Evolutionary conservation across 2,888 invertebrate genomes (phyloP), one percentile per base, ranked within the genome.

Genomic region (Sceliomorpha sp.): DNA sequence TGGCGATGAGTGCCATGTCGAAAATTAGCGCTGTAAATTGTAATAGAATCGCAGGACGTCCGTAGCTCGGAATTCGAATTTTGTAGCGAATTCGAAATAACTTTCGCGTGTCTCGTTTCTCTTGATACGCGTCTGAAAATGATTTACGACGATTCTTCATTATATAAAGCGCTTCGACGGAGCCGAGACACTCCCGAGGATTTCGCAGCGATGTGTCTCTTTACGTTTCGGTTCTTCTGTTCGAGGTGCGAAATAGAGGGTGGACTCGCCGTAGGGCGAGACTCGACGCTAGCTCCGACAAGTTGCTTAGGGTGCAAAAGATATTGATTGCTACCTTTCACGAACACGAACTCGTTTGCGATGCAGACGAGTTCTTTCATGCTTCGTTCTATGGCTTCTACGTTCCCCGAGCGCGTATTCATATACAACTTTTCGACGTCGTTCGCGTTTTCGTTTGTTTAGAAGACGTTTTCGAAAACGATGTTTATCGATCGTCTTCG

Each of bases 321-420:
- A 83, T 83, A 81, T 83, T 78, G 82, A 83, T 82, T 80, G 78
- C 74, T 60, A 70, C 76, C 73, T 73, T 70, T 68, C 71, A 40
- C 73, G 34, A 42, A 39, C 37, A 48, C 20, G 26, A 12, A 34
- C 50, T 59, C 58, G 29, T 29, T 47, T 48, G 5, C 7, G 2
- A 20, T 20, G 20, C 39, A 31, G 24, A 40, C 58, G 14, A 39
- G n/a, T n/a, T n/a, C n/a, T n/a, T n/a, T n/a, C n/a, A n/a, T n/a
- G n/a, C n/a, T n/a, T n/a, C n/a, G n/a, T 45, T 39, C 10, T 40
- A 59, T 17, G 59, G 56, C 37, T 56, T 48, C 48, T 48, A 17
- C 12, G 15, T 15, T 44, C 27, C 7, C 3, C 20, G 20, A 29
- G 1, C 8, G 8, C 8, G 29, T 29, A 29, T 29, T 9, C 29